A percentile compares a stretch with the other conserved stretches of the same genome.
phyloP scores from a whole-genome alignment of 35 echinoderm and acorn worm species.

The Apostichopus californicus region DNA sequence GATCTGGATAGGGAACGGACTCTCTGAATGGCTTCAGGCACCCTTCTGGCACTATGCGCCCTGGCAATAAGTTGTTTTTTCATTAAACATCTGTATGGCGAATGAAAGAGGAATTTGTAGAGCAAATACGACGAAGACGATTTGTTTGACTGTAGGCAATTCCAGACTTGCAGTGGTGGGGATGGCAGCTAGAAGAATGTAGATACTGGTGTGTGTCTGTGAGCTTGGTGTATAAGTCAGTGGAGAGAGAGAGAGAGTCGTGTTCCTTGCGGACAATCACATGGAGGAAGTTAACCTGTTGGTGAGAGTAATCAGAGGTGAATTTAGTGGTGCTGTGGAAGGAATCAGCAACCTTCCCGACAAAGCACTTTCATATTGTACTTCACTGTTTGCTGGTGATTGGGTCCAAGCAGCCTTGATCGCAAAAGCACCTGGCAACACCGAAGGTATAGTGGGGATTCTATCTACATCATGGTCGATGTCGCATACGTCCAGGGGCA shows the following conservation, averaged over 20 bases:
- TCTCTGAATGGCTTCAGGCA: too few relatives aligned
- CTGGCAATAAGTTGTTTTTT: not conserved
- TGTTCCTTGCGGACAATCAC: too few relatives aligned
- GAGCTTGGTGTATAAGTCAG: too few relatives aligned
- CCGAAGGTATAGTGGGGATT: constrained; percentile 19
- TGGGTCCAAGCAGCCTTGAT: not conserved
- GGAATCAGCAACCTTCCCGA: not conserved
- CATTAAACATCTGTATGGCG: not conserved
- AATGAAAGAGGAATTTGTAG: not conserved
- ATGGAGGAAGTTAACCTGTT: not conserved
- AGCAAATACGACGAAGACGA: not conserved
- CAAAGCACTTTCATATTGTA: constrained; percentile 11
- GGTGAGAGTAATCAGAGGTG: too few relatives aligned
- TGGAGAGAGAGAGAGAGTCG: too few relatives aligned
- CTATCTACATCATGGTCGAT: constrained; percentile 17
- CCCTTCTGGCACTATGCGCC: not conserved
- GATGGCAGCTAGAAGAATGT: too few relatives aligned
- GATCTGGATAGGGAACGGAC: too few relatives aligned
- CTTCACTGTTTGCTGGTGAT: not conserved
- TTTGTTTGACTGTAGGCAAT: not conserved
- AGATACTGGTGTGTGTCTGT: too few relatives aligned
- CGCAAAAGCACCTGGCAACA: not conserved
- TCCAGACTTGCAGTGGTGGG: too few relatives aligned
- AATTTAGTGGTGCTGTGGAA: too few relatives aligned
- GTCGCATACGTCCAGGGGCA: constrained; percentile 27